Percentiles rank a stretch among this genome's conserved stretches.
Conservation (phyloP, 2,888 invertebrate species). For the Osedax frankpressi region DNA sequence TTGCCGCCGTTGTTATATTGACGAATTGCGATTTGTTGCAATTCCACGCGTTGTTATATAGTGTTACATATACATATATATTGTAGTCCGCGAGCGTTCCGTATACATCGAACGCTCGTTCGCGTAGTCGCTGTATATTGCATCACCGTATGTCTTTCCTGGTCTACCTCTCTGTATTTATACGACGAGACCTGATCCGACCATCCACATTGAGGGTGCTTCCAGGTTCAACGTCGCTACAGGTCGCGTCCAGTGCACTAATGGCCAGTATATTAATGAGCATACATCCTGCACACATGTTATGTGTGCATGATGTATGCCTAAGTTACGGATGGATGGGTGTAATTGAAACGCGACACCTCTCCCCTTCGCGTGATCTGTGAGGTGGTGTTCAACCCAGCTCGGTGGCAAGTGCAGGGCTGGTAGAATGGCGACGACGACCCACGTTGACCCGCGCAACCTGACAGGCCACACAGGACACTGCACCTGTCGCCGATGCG, state of each 20-base stretch:
- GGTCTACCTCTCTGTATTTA: conserved; percentile 2
- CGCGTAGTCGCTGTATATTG: conserved; percentile 1
- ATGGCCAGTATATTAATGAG: conserved; percentile 11
- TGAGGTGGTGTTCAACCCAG: neutral
- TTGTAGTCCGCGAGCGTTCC: neutral
- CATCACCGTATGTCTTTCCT: conserved; percentile 5
- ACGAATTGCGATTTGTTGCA: conserved; percentile 7
- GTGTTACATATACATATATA: conserved; percentile 6
- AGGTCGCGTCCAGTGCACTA: neutral
- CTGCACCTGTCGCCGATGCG: conserved; percentile 8
- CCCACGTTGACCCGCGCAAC: neutral
- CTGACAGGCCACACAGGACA: neutral
- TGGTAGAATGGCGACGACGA: neutral
- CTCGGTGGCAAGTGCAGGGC: neutral
- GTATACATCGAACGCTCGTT: neutral
- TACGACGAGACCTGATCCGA: neutral
- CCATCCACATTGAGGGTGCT: conserved; percentile 1
- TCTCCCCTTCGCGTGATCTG: conserved; percentile 2
- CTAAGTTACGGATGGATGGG: conserved; percentile 2
- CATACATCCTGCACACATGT: too few relatives aligned
- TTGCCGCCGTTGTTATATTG: conserved; percentile 6
- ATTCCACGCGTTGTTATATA: conserved; percentile 10
- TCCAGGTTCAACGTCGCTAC: conserved; percentile 1
- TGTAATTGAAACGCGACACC: neutral
- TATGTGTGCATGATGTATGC: neutral